phyloP scores from a whole-genome alignment of 2,888 invertebrate genomes.

The Synergus japonicus region DNA sequence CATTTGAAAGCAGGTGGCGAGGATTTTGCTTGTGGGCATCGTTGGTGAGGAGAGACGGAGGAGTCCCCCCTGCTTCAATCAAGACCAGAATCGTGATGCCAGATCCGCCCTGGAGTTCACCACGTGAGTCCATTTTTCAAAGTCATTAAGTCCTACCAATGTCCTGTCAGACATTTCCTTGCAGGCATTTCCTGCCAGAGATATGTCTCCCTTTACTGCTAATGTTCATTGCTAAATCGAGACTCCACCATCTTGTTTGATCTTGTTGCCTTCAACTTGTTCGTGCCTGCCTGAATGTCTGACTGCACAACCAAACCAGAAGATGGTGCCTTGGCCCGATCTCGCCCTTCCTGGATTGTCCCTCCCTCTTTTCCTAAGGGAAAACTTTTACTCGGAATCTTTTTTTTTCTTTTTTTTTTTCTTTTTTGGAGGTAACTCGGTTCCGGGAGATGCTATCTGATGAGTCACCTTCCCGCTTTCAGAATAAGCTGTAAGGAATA shows the following conservation, averaged over 20 bases:
- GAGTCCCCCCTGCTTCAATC: conserved; percentile 52
- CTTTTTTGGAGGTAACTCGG: background rate
- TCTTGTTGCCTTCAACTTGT: conserved; percentile 60
- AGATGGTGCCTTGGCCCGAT: conserved; percentile 59
- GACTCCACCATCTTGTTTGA: conserved; percentile 73
- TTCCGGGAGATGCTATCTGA: conserved; percentile 31
- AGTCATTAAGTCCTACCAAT: background rate
- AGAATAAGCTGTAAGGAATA: conserved; percentile 10
- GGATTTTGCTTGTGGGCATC: conserved; percentile 45
- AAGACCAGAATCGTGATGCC: conserved; percentile 35
- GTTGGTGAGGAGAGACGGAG: conserved; percentile 47
- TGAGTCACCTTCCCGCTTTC: conserved; percentile 23
- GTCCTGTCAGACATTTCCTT: conserved; percentile 10
- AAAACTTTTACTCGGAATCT: background rate
- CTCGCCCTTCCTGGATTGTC: background rate
- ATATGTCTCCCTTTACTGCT: conserved; percentile 48
- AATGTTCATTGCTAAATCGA: conserved; percentile 54
- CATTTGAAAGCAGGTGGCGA: conserved; percentile 15
- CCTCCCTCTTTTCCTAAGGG: background rate
- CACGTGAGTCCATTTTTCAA: conserved; percentile 68
- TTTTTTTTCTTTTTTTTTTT: background rate
- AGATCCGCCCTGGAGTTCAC: conserved; percentile 65
- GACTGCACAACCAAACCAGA: conserved; percentile 65
- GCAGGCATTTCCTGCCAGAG: no score
- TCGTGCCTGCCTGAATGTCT: conserved; percentile 14